Conservation (phyloP, 2,113 vertebrate species). For the Atherinomorus stipes region DNA sequence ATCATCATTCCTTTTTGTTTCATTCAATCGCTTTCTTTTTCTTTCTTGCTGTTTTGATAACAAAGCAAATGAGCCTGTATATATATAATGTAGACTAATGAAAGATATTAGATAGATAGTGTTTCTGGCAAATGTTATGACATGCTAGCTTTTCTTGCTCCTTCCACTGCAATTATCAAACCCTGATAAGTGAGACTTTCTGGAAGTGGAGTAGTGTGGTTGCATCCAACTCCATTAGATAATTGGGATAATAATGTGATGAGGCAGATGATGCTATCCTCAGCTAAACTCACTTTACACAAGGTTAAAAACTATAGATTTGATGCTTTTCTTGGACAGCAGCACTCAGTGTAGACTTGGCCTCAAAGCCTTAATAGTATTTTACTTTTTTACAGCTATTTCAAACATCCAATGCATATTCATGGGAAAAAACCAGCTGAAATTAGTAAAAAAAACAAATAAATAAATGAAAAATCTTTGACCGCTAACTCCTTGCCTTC, state of each 20-base stretch:
- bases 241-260: conserved; percentile 51
- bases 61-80: conserved; percentile 2
- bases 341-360: conserved; percentile 9
- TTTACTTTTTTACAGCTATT: conserved; percentile 15
- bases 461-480: too few relatives aligned
- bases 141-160: background rate
- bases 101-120: conserved; percentile 10
- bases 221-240: conserved; percentile 56
- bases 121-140: background rate
- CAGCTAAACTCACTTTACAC: conserved; percentile 17
- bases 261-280: conserved; percentile 30
- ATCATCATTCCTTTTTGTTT: too few relatives aligned
- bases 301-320: conserved; percentile 15
- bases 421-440: background rate
- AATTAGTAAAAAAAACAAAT: background rate
- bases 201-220: conserved; percentile 31
- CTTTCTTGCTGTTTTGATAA: conserved; percentile 2
- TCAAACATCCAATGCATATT: conserved; percentile 12
- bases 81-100: conserved; percentile 28
- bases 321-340: conserved; percentile 11
- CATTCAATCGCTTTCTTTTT: background rate
- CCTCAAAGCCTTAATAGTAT: conserved; percentile 6
- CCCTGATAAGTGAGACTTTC: conserved; percentile 3
- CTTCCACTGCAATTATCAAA: conserved; percentile 1
- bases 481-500: background rate